A percentile compares a stretch with the other conserved stretches of the same genome.
phyloP scores from a whole-genome alignment of 2,113 vertebrate genomes.

The Hoplias malabaricus region DNA sequence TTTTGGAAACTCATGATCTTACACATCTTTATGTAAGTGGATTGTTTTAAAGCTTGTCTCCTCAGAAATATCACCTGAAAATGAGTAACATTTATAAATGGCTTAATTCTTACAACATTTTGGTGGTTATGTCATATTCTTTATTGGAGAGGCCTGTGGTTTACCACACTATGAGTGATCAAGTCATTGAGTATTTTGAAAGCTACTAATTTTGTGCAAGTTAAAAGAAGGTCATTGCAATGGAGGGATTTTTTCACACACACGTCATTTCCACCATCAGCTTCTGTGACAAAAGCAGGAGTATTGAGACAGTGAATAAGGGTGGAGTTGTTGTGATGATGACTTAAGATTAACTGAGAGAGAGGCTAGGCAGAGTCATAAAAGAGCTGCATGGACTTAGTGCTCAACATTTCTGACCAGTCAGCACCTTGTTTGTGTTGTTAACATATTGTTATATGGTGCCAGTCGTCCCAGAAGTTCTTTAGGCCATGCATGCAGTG shows the following conservation, averaged over 20 bases:
- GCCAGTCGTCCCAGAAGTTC: background rate
- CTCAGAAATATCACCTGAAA: too few species aligned
- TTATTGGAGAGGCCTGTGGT: background rate
- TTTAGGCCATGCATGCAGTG: background rate
- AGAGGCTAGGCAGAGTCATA: background rate
- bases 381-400: background rate
- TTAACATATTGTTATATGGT: conserved; percentile 2
- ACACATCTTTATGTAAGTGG: too few species aligned
- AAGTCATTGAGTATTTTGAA: background rate
- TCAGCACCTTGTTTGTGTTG: conserved; percentile 6
- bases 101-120: too few species aligned
- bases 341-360: background rate
- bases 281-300: too few species aligned
- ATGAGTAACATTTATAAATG: too few species aligned
- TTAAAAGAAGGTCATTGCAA: background rate
- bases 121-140: too few species aligned
- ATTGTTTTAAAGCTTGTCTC: too few species aligned
- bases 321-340: background rate
- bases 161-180: background rate
- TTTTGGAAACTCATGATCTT: too few species aligned
- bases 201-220: background rate
- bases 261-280: background rate
- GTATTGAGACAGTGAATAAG: background rate
- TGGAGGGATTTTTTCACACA: background rate
- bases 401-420: background rate